Base-by-base conservation (phyloP, 2,113 vertebrate species). In the Cyphomyrus plagiostoma region DNA sequence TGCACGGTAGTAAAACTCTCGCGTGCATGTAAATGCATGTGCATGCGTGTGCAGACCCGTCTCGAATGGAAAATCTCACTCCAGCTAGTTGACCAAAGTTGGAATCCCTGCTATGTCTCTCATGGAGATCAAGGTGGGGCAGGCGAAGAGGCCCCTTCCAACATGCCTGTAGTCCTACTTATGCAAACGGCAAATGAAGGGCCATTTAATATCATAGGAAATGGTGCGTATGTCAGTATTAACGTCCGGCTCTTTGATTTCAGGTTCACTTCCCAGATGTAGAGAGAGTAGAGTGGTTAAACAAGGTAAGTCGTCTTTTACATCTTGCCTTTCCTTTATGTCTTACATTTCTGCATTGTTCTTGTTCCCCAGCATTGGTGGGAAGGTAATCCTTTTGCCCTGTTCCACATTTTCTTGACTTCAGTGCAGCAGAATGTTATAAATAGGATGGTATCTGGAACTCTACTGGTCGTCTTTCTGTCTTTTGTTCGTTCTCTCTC, bases 191-290 rank as follows among this genome's bases (percentile, higher is more conserved):
- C 2, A 66, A 26, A 66, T 26, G 30, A 66, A 26, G n/a, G n/a
- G 3, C 30, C 3, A 30, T 66, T 66, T 30, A 66, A 11, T 30
- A 13, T 66, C 19, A 9, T 4, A 21, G 45, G 82, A 42, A 84
- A 84, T 39, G 10, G 17, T 84, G 39, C 13, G 39, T 84, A 10
- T 84, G 45, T 84, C 45, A n/a, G 21, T 46, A 48, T 46, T 84
- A 84, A 84, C n/a, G 90, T 48, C 92, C 26, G 13, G 0, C 56
- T 74, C 1, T 89, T 3, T 90, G 87, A 11, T 93, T 93, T 39
- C 94, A 99, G 98, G 98, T 99, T 87, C 97, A 99, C 93, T 99
- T 98, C 94, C 98, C 98, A 92, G 98, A 99, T 92, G 98, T 98
- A 49, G 98, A 99, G 91, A 94, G 98, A 92, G 98, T 98, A 93